Conservation (phyloP, 2,888 invertebrate genomes). For the Torymus tubicola region DNA sequence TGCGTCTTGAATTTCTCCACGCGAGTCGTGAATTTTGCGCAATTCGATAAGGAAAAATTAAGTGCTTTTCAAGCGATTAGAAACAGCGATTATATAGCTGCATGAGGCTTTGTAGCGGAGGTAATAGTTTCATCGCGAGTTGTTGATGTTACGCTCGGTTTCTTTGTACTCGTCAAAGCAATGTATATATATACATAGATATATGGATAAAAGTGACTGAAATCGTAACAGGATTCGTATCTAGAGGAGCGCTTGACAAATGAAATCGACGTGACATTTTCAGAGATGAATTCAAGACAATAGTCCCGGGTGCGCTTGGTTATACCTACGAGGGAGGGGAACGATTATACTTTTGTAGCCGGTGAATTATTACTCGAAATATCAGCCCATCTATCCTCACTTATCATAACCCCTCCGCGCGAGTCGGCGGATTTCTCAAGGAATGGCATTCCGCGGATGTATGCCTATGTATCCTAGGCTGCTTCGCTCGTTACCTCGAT, state of each 20-base stretch:
- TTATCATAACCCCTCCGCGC: conserved; percentile 5
- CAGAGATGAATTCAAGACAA: too few relatives aligned
- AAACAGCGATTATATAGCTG: background rate
- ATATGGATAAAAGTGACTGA: too few relatives aligned
- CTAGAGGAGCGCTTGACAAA: too few relatives aligned
- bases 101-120: background rate
- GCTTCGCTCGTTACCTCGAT: too few relatives aligned
- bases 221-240: too few relatives aligned
- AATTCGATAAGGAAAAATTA: background rate
- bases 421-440: background rate
- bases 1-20: background rate
- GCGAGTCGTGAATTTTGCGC: background rate
- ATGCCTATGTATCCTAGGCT: background rate
- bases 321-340: too few relatives aligned
- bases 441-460: conserved; percentile 2
- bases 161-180: background rate
- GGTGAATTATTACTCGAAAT: conserved; percentile 15
- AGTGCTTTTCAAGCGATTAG: background rate
- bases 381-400: background rate
- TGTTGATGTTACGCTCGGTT: too few relatives aligned
- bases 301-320: too few relatives aligned
- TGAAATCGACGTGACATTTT: too few relatives aligned
- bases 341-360: background rate
- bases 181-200: background rate
- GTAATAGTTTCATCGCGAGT: conserved; percentile 5